Base-by-base conservation (phyloP, 2,888 invertebrate species). In the Baccha elongata region DNA sequence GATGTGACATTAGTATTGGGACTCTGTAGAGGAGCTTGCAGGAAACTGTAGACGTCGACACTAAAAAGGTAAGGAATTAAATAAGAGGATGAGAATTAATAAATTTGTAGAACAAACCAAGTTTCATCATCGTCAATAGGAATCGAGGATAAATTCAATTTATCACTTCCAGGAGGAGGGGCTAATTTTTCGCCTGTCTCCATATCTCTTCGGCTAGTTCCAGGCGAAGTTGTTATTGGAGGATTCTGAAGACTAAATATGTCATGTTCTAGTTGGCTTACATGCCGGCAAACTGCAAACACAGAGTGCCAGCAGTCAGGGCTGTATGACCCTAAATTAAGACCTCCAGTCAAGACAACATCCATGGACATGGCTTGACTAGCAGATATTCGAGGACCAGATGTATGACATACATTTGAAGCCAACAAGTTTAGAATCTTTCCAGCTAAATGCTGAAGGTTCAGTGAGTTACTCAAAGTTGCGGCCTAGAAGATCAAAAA, bases 221-320 rank as follows among this genome's bases (percentile, higher is more conserved):
- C 88, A 1, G 91, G 91, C 5, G 90, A 89, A 2, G 89, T 87
- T 10, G 88, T 87, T 29, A 89, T 86, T 5, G 90, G 86, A 1
- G 90, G 87, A 86, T 90, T 91, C 81, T 96, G 96, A 87, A 95
- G 94, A 23, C 97, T 97, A 87, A 98, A 98, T 85, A 97, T 93
- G 0, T 95, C 95, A 88, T 98, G 97, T 87, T 99, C 99, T 87
- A 98, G 91, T 87, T 96, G 96, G 3, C 97, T 96, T 5, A 98
- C 96, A 89, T 98, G 98, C 40, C 98, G 94, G 86, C 98, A 98
- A 17, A 98, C 98, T 87, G 96, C 94, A 89, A 99, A 97, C 78
- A 99, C 96, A 88, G 99, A 98, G 84, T 96, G 96, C 99, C 99
- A 99, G 87, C 98, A 98, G 85, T 97, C 96, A 15, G 96, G 93